Evolutionary conservation across 2,113 vertebrate species (phyloP).

Genomic region (Siphamia tubifer): DNA sequence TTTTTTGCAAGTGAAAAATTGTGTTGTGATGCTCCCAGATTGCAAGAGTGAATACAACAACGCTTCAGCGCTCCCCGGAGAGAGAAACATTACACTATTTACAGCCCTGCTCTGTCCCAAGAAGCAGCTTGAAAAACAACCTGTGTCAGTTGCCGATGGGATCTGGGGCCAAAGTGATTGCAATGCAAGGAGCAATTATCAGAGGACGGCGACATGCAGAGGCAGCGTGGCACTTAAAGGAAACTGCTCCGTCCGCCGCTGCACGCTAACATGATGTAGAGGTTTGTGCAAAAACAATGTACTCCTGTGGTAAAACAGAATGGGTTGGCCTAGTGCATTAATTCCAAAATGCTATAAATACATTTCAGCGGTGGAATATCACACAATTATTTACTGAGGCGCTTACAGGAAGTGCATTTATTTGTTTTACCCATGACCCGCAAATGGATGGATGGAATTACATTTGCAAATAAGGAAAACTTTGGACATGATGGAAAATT

Average conservation of each 20-base stretch:
- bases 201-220: conserved; percentile 29
- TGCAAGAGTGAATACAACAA: conserved; percentile 53
- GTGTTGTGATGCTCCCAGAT: conserved; percentile 61
- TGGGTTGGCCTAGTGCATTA: neutral
- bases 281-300: neutral
- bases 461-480: no score
- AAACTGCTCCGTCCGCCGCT: neutral
- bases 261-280: neutral
- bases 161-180: conserved; percentile 53
- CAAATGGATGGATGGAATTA: no score
- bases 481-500: no score
- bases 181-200: conserved; percentile 64
- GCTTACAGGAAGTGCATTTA: no score
- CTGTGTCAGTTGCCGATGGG: conserved; percentile 43
- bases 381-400: no score
- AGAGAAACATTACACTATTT: conserved; percentile 66
- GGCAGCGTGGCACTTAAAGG: conserved; percentile 14
- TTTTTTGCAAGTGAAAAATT: conserved; percentile 41
- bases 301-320: neutral
- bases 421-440: no score
- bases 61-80: conserved; percentile 51
- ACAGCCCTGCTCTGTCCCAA: conserved; percentile 46
- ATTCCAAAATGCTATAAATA: neutral
- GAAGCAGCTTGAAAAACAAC: conserved; percentile 55
- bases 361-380: no score